These are phyloP conservation scores for Apostichopus japonicus DNA, from an alignment of 35 echinoderm and acorn worm genomes.

Conservation along the genomic window DNA sequence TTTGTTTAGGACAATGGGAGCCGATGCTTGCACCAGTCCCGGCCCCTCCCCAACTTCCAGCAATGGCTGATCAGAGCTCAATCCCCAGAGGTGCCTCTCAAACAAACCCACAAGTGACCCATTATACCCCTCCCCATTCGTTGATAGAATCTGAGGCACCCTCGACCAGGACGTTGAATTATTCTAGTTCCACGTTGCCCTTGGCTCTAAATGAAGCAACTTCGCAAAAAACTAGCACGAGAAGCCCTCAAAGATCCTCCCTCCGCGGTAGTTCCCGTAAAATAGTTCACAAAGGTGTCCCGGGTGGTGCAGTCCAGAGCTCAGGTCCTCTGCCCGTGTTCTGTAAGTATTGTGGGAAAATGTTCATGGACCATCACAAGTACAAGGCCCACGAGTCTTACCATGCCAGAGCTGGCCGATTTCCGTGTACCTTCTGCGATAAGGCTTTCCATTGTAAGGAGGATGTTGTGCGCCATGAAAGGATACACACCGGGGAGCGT, in stretches of 20 bases:
- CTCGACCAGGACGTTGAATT: background rate
- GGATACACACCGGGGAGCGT: conserved; percentile 61
- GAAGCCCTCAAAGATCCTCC: background rate
- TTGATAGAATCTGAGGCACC: background rate
- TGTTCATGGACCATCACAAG: background rate
- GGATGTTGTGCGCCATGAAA: conserved; percentile 6
- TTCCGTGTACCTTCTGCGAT: conserved; percentile 3
- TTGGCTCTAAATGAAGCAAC: too few species aligned
- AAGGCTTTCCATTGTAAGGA: background rate
- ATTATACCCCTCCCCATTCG: background rate
- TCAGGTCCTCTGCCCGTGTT: background rate
- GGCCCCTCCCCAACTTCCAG: background rate
- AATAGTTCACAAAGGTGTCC: background rate
- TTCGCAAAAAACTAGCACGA: background rate
- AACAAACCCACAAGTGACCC: background rate
- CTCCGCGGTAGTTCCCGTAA: background rate
- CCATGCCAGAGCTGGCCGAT: background rate
- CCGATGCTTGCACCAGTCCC: background rate
- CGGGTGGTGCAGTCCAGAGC: background rate
- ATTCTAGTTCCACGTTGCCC: background rate
- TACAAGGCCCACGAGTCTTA: background rate
- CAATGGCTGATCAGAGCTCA: background rate
- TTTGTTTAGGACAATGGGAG: conserved; percentile 14
- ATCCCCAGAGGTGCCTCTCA: background rate
- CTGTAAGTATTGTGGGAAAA: conserved; percentile 1